Conservation (phyloP, 2,797 vertebrate genomes). For the Myotis myotis region DNA sequence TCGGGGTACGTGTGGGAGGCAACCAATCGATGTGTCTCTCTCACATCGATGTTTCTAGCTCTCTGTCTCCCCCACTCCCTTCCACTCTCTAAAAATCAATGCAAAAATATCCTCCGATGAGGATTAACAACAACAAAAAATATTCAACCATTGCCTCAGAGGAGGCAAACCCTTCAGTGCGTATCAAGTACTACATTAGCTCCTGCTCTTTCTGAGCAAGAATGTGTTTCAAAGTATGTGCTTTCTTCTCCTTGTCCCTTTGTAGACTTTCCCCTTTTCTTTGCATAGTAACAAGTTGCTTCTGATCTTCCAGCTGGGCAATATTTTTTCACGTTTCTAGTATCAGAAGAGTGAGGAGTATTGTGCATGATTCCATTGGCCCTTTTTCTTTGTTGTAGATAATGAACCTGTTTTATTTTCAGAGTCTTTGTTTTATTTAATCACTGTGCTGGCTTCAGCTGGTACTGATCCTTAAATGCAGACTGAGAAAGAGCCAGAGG, state of each 20-base stretch:
- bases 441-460: neutral
- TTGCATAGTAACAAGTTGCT: neutral
- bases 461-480: neutral
- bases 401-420: neutral
- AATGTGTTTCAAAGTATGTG: neutral
- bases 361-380: neutral
- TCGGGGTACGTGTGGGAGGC: no score
- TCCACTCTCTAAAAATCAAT: no score
- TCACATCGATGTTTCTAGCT: no score
- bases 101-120: no score
- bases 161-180: neutral
- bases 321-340: neutral
- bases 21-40: no score
- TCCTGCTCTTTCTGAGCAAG: neutral
- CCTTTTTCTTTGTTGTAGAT: neutral
- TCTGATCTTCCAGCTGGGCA: neutral
- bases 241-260: neutral
- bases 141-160: neutral
- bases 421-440: neutral
- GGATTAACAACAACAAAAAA: neutral
- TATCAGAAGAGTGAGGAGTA: neutral
- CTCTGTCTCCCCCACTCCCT: no score
- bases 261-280: neutral
- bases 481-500: neutral
- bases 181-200: neutral